Evolutionary conservation across 2,888 invertebrate genomes (phyloP).

Genomic region (Perizoma flavofasciatum): DNA sequence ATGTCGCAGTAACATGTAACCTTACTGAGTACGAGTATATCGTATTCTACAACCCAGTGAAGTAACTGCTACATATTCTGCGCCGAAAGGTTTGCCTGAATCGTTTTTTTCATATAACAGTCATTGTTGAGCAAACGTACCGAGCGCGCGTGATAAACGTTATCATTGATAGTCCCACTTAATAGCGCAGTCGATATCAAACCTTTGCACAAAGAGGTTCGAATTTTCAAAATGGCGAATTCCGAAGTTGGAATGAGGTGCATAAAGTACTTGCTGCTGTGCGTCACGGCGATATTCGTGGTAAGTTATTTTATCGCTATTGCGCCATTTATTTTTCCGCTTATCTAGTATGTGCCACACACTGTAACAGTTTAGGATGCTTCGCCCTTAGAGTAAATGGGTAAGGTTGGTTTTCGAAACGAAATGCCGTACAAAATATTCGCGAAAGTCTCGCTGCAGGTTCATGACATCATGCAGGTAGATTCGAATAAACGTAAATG

Average conservation of each 20-base stretch:
- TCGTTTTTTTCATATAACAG: conserved; percentile 37
- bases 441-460: conserved; percentile 20
- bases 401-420: conserved; percentile 16
- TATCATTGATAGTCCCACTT: conserved; percentile 1
- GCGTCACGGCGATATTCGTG: conserved; percentile 90
- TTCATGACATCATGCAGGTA: no score
- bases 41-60: neutral
- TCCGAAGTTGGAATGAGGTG: conserved; percentile 88
- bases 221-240: conserved; percentile 60
- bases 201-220: conserved; percentile 1
- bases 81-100: conserved; percentile 52
- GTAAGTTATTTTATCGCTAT: conserved; percentile 79
- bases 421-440: neutral
- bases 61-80: conserved; percentile 15
- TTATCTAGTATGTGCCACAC: conserved; percentile 40
- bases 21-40: conserved; percentile 3
- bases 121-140: conserved; percentile 28
- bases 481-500: no score
- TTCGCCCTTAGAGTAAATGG: conserved; percentile 4
- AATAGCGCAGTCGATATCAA: conserved; percentile 19
- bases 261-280: conserved; percentile 90
- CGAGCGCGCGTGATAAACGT: conserved; percentile 25
- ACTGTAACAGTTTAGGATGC: neutral
- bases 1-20: neutral
- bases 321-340: conserved; percentile 39